Percentiles rank a stretch among this genome's conserved stretches.
phyloP scores from a whole-genome alignment of 1,140 invertebrate species.

The Dolichoris vasculosae region DNA sequence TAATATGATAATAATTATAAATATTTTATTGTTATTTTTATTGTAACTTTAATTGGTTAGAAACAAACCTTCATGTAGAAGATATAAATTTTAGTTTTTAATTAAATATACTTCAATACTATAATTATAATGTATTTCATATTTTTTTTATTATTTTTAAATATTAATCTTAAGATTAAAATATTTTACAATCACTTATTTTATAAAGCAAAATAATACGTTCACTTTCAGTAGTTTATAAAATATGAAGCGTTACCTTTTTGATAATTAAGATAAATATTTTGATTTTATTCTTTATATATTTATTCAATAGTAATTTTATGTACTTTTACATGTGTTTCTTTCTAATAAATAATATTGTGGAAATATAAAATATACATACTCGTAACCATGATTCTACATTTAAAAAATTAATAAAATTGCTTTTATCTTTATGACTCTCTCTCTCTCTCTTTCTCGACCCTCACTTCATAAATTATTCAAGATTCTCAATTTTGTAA shows the following conservation, averaged over 20 bases:
- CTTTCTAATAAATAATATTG: neutral
- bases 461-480: slow-evolving; percentile 29
- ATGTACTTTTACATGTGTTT: neutral
- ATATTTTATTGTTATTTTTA: neutral
- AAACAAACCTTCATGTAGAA: neutral
- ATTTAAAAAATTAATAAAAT: slow-evolving; percentile 26
- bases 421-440: neutral
- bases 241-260: too few species aligned
- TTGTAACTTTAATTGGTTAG: neutral
- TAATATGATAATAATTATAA: neutral
- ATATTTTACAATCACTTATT: too few species aligned
- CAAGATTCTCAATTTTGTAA: slow-evolving; percentile 17
- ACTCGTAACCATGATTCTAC: neutral
- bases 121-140: too few species aligned
- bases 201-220: too few species aligned
- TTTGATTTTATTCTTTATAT: neutral
- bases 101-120: too few species aligned
- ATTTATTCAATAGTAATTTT: neutral
- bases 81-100: neutral
- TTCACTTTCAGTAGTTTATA: too few species aligned
- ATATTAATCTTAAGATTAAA: too few species aligned
- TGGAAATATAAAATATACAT: neutral
- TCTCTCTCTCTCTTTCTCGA: neutral
- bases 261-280: too few species aligned
- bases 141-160: too few species aligned